Base-by-base conservation (phyloP, 2,113 vertebrate species). In the Tylochromis polylepis region DNA sequence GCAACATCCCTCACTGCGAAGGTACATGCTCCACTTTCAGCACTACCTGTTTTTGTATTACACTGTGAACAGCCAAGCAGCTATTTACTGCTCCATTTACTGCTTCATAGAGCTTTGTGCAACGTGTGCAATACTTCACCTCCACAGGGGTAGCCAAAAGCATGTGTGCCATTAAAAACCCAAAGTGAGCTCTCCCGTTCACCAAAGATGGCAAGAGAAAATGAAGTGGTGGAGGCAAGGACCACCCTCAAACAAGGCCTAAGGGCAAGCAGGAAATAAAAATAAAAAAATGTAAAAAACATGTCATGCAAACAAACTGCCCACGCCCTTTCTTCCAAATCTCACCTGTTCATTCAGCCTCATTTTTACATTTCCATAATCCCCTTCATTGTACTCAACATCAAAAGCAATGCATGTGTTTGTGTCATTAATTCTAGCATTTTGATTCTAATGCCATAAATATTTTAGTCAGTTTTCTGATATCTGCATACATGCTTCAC, bases 161-260 rank as follows among this genome's bases (percentile, higher is more conserved):
- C 38, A 46, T 51, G 79, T 72, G 82, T 81, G 22, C 55, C 78
- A 81, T 89, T 81, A 91, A 91, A 91, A 89, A 79, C 34, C 38
- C 56, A 27, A 85, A 85, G 88, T 22, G 7, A 84, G 79, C 84
- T 67, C 55, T 81, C 75, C 20, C 86, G 79, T 77, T 90, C 83
- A 83, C 82, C 38, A 81, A 67, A 87, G 81, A 67, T 2, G 9
- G 12, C 1, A n/a, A 84, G 65, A 83, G 67, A 91, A 89, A 91
- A 83, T 75, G 2, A 79, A 87, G 87, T 72, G 89, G 87, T 62
- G 29, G 12, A 24, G 43, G 75, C 72, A n/a, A 72, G 85, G 94
- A 93, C 95, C 93, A 95, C 94, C 94, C 88, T 93, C 83, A 84
- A 87, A 93, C 83, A 79, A 67, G 81, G 43, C 89, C 85, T 10